A percentile compares a stretch with the other conserved stretches of the same genome.
phyloP scores from a whole-genome alignment of 2,888 invertebrate species.

The Cerastoderma edule region DNA sequence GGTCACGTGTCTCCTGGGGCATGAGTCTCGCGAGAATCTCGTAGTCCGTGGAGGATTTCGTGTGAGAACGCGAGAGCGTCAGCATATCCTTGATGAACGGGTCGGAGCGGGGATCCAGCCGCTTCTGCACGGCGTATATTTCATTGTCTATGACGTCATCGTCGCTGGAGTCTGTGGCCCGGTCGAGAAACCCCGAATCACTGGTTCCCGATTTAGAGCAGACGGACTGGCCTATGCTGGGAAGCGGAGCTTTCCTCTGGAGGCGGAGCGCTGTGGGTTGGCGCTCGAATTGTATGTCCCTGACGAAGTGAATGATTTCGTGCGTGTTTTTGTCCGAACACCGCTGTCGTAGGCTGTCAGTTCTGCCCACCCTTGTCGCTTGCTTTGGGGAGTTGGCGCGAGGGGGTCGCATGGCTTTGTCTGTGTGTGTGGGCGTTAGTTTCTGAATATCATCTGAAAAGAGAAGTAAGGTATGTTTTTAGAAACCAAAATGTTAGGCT shows the following conservation, averaged over 20 bases:
- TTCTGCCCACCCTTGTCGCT: conserved; percentile 30
- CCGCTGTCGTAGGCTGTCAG: conserved; percentile 55
- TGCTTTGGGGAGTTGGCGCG: conserved; percentile 47
- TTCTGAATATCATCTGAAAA: conserved; percentile 37
- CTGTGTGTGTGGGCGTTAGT: conserved; percentile 2
- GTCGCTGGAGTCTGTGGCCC: conserved; percentile 62
- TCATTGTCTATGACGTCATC: conserved; percentile 68
- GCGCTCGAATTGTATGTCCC: conserved; percentile 67
- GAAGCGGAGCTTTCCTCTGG: conserved; percentile 67
- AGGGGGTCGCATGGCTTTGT: conserved; percentile 49
- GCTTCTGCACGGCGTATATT: conserved; percentile 50
- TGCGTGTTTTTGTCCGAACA: conserved; percentile 62
- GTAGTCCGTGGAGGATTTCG: conserved; percentile 56
- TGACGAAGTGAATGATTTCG: conserved; percentile 72
- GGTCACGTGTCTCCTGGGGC: conserved; percentile 40
- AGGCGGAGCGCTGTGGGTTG: conserved; percentile 70
- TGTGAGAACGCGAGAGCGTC: conserved; percentile 48
- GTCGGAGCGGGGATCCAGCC: conserved; percentile 50
- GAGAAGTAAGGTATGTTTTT: background rate
- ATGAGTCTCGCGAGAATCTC: conserved; percentile 54
- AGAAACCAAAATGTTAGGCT: too few relatives aligned
- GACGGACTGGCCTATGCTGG: conserved; percentile 64
- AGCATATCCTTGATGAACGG: conserved; percentile 57
- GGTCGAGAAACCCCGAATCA: conserved; percentile 68
- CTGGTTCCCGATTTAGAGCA: conserved; percentile 40